Evolutionary conservation across 2,888 invertebrate genomes (phyloP).

Genomic region (Acrobasis consociella): DNA sequence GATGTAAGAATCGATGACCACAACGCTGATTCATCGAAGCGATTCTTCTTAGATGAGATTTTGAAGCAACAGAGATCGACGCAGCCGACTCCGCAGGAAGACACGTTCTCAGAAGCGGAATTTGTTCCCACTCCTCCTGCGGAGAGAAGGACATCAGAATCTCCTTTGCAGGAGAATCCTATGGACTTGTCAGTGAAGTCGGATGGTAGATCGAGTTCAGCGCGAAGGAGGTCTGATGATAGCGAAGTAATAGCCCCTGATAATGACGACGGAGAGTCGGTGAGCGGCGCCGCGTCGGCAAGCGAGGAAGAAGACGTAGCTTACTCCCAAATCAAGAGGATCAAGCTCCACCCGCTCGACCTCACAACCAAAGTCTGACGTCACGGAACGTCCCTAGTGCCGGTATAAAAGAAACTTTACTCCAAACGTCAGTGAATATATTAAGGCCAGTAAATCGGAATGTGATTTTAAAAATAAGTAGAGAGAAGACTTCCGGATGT

Average conservation of each 20-base stretch:
- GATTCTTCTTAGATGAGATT: constrained; percentile 89
- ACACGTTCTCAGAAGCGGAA: constrained; percentile 80
- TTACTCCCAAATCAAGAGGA: constrained; percentile 82
- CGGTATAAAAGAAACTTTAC: constrained; percentile 47
- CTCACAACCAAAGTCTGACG: constrained; percentile 88
- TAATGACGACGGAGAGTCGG: constrained; percentile 71
- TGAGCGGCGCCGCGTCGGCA: constrained; percentile 69
- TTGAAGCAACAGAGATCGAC: constrained; percentile 86
- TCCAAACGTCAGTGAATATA: constrained; percentile 55
- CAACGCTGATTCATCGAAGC: constrained; percentile 86
- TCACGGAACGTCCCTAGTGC: constrained; percentile 40
- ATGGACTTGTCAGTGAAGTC: constrained; percentile 91
- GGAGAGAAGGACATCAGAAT: constrained; percentile 76
- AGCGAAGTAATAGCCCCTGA: constrained; percentile 77
- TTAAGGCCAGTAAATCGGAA: constrained; percentile 77
- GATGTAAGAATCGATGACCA: constrained; percentile 82
- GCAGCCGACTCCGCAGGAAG: constrained; percentile 76
- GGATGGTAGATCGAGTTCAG: constrained; percentile 81
- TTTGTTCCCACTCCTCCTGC: constrained; percentile 70
- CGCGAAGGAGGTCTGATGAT: constrained; percentile 72
- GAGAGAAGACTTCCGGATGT: constrained; percentile 49
- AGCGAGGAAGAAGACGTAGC: constrained; percentile 80
- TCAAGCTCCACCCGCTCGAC: constrained; percentile 84
- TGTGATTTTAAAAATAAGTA: constrained; percentile 75
- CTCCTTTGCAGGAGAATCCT: constrained; percentile 87